These are phyloP conservation scores for Odontomyia ornata DNA, from an alignment of 2,888 invertebrate genomes.

Conservation along the genomic window DNA sequence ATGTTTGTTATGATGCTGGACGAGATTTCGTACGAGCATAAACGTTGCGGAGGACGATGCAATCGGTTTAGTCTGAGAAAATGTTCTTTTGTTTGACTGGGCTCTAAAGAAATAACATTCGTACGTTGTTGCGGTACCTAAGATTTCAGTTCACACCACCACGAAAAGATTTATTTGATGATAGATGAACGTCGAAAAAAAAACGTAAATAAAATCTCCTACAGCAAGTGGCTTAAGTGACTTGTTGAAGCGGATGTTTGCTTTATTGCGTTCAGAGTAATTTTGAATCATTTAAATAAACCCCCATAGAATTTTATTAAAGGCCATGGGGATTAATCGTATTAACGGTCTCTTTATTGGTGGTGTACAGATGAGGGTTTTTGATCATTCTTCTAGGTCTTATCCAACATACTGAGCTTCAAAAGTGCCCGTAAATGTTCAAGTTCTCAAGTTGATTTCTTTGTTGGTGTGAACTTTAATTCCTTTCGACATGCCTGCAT, in stretches of 20 bases:
- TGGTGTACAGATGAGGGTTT: background rate
- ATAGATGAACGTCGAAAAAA: too few species aligned
- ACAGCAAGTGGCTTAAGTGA: too few species aligned
- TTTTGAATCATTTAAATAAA: constrained; percentile 22
- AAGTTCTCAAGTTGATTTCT: background rate
- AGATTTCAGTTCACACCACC: too few species aligned
- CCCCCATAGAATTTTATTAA: background rate
- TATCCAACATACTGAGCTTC: background rate
- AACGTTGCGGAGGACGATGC: background rate
- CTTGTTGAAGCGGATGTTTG: constrained; percentile 11
- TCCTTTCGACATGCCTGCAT: background rate
- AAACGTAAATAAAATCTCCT: too few species aligned
- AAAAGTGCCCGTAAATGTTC: too few species aligned
- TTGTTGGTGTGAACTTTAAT: background rate
- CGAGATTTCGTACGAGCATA: background rate
- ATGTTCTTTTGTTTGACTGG: too few species aligned
- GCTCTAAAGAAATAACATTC: too few species aligned
- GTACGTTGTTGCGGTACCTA: too few species aligned
- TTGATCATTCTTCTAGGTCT: background rate
- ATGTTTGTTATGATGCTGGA: background rate
- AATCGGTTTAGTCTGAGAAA: too few species aligned
- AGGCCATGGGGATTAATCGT: constrained; percentile 9
- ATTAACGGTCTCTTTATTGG: constrained; percentile 2
- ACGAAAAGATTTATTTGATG: too few species aligned
- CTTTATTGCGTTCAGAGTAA: constrained; percentile 8